A percentile compares a stretch with the other conserved stretches of the same genome.
Conservation (phyloP, 2,797 vertebrate genomes). For the Falco concolor region DNA sequence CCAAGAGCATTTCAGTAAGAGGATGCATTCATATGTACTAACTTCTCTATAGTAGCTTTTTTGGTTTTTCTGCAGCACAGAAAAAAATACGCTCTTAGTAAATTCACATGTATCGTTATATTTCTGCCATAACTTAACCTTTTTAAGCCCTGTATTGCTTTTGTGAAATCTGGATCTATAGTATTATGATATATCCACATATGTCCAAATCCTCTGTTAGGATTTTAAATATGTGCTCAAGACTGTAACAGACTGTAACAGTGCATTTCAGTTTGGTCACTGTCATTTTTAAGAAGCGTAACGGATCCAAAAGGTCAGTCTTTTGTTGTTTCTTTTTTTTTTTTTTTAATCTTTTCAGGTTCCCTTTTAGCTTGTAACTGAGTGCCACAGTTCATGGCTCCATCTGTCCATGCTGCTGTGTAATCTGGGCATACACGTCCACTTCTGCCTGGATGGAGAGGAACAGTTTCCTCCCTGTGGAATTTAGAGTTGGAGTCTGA, state of each 20-base stretch:
- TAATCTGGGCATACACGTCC: background rate
- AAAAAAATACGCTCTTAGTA: background rate
- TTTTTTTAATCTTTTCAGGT: background rate
- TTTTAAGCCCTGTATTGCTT: background rate
- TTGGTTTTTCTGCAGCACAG: background rate
- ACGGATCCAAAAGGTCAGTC: background rate
- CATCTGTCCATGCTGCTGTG: background rate
- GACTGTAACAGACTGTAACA: background rate
- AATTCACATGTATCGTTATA: background rate
- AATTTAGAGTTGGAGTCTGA: background rate
- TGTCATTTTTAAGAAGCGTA: accelerated
- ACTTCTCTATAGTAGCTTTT: background rate
- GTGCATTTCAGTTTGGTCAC: background rate
- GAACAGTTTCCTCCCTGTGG: background rate
- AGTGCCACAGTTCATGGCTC: background rate
- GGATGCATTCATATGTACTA: background rate
- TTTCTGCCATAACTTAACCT: background rate
- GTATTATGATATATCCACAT: background rate
- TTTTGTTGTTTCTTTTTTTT: too few species aligned
- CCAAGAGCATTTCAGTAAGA: background rate
- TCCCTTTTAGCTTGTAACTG: background rate
- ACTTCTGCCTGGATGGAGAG: background rate
- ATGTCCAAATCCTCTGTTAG: background rate
- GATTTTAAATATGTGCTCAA: accelerated
- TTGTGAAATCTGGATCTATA: background rate